Evolutionary conservation across 2,888 invertebrate species (phyloP).

Genomic region (Coenonympha arcania): DNA sequence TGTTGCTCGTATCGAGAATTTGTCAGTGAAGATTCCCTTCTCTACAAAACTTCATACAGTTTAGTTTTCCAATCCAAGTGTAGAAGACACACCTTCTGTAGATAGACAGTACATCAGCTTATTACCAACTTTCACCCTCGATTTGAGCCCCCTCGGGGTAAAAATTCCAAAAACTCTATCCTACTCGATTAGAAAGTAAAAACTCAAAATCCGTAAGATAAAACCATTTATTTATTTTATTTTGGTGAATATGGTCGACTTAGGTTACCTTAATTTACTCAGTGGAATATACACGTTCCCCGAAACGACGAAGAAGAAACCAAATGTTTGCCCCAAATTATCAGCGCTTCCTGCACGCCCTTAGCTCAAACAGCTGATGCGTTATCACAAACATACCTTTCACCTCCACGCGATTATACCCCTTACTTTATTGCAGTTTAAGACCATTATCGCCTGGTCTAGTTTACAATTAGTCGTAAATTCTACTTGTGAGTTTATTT

Average conservation of each 20-base stretch:
- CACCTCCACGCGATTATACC: slow-evolving; percentile 5
- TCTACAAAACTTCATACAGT: too few species aligned
- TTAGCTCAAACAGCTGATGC: slow-evolving; percentile 45
- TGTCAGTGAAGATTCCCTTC: too few species aligned
- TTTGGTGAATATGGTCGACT: background rate
- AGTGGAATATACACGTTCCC: background rate
- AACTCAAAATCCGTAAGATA: too few species aligned
- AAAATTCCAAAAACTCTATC: too few species aligned
- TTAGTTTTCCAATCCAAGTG: too few species aligned
- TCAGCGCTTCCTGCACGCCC: slow-evolving; percentile 37
- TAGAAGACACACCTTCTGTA: too few species aligned
- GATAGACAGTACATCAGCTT: too few species aligned
- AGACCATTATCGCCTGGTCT: slow-evolving; percentile 23
- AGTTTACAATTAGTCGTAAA: slow-evolving; percentile 40
- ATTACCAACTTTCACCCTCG: too few species aligned
- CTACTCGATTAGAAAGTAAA: too few species aligned
- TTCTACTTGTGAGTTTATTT: slow-evolving; percentile 39
- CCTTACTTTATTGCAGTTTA: slow-evolving; percentile 9
- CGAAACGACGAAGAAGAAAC: slow-evolving; percentile 15
- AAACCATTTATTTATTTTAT: too few species aligned
- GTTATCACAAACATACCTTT: slow-evolving; percentile 33
- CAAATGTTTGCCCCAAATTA: slow-evolving; percentile 37
- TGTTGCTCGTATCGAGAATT: too few species aligned
- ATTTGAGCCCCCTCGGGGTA: too few species aligned
- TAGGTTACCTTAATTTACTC: background rate